phyloP scores from a whole-genome alignment of 2,888 invertebrate species.

The Arctia plantaginis region DNA sequence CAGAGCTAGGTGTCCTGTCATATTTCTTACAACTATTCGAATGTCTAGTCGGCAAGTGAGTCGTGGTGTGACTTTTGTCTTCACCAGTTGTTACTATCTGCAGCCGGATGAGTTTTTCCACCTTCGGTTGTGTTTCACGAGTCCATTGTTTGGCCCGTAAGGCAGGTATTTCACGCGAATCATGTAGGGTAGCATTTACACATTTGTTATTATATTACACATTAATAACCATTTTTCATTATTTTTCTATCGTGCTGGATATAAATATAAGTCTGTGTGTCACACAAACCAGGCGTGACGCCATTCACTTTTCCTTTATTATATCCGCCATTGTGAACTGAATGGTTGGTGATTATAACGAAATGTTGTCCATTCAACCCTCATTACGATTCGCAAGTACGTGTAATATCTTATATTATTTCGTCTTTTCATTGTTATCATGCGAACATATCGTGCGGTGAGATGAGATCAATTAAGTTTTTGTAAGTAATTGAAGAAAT shows the following conservation, averaged over 20 bases:
- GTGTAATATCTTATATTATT: conserved; percentile 57
- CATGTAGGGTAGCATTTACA: too few species aligned
- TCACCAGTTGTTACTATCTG: too few species aligned
- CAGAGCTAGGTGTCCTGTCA: too few species aligned
- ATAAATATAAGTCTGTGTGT: conserved; percentile 38
- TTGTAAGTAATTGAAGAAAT: not conserved
- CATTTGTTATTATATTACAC: too few species aligned
- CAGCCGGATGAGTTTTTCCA: too few species aligned
- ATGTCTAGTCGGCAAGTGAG: too few species aligned
- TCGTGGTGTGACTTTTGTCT: too few species aligned
- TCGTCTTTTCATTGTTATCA: conserved; percentile 49
- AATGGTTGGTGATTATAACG: conserved; percentile 62
- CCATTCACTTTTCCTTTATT: conserved; percentile 61
- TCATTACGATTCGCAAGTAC: conserved; percentile 50
- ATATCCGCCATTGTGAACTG: conserved; percentile 57
- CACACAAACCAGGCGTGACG: conserved; percentile 36
- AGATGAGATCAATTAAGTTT: conserved; percentile 1
- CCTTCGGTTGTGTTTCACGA: too few species aligned
- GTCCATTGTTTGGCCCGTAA: too few species aligned
- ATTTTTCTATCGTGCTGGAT: conserved; percentile 1
- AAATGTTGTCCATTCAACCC: conserved; percentile 54
- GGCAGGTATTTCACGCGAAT: too few species aligned
- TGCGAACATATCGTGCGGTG: not conserved
- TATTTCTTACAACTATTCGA: too few species aligned
- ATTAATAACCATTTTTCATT: not conserved